Evolutionary conservation across 2,113 vertebrate genomes (phyloP).

Genomic region (Macheiramphus alcinus): DNA sequence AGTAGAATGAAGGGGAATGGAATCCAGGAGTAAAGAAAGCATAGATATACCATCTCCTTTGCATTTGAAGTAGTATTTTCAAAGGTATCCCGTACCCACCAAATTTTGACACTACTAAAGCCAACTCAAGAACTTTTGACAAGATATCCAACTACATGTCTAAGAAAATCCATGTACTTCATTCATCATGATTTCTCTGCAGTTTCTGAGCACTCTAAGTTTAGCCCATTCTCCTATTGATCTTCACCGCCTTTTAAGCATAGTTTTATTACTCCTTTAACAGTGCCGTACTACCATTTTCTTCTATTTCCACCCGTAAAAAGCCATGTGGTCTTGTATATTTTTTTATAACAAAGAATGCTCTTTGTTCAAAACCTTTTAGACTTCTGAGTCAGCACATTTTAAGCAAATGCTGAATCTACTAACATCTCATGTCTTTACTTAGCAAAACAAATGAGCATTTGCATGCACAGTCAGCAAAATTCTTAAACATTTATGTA

Average conservation of each 20-base stretch:
- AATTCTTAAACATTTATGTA: neutral
- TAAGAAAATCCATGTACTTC: neutral
- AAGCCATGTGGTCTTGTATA: neutral
- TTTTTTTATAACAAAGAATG: neutral
- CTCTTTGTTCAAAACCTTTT: neutral
- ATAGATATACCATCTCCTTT: neutral
- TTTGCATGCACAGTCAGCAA: neutral
- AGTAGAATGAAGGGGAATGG: neutral
- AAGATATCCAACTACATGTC: neutral
- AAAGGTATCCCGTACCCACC: neutral
- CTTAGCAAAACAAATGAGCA: neutral
- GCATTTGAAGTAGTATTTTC: neutral
- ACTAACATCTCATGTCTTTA: neutral
- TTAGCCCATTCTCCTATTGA: neutral
- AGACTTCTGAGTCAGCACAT: neutral
- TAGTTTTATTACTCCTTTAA: neutral
- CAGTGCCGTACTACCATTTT: neutral
- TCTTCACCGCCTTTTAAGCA: neutral
- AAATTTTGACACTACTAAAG: neutral
- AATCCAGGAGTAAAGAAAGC: neutral
- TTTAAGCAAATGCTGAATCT: conserved; percentile 9
- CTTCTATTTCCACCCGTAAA: neutral
- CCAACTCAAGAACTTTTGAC: neutral
- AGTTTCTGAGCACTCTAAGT: neutral
- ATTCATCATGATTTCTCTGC: neutral